Percentiles rank a stretch among this genome's conserved stretches.
phyloP scores from a whole-genome alignment of 1,140 invertebrate genomes.

The Achatina immaculata region DNA sequence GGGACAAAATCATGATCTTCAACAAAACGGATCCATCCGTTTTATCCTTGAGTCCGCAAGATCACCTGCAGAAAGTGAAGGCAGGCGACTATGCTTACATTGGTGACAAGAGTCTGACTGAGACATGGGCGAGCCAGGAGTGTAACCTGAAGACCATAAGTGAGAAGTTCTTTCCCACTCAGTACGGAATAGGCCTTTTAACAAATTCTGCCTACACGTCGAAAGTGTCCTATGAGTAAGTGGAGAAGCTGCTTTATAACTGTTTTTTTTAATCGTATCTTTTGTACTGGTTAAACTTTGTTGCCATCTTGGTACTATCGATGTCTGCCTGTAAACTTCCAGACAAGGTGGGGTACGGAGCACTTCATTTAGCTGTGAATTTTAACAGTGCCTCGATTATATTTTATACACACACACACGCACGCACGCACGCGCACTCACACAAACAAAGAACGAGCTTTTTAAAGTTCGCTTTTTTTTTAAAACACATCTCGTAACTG shows the following conservation, averaged over 20 bases:
- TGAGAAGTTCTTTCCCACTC: conserved; percentile 54
- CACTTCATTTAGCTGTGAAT: background rate
- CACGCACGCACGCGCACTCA: background rate
- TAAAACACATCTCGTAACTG: too few species aligned
- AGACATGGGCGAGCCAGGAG: conserved; percentile 39
- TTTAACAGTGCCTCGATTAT: background rate
- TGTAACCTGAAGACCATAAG: conserved; percentile 51
- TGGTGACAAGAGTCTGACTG: conserved; percentile 49
- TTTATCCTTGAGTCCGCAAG: conserved; percentile 32
- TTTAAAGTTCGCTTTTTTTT: too few species aligned
- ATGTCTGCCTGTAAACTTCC: background rate
- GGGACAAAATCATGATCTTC: conserved; percentile 47
- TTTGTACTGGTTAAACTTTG: background rate
- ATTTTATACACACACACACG: background rate
- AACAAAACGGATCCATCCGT: conserved; percentile 43
- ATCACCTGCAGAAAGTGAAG: conserved; percentile 48
- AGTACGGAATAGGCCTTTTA: conserved; percentile 52
- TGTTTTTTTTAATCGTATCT: background rate
- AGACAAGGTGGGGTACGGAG: background rate
- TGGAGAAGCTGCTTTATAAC: background rate
- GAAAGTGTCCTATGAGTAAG: conserved; percentile 55
- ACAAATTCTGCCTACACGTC: conserved; percentile 53
- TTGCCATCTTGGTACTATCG: background rate
- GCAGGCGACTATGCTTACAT: conserved; percentile 51
- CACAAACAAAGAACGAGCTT: too few species aligned